Conservation (phyloP, 2,888 invertebrate species). For the Thymelicus sylvestris region DNA sequence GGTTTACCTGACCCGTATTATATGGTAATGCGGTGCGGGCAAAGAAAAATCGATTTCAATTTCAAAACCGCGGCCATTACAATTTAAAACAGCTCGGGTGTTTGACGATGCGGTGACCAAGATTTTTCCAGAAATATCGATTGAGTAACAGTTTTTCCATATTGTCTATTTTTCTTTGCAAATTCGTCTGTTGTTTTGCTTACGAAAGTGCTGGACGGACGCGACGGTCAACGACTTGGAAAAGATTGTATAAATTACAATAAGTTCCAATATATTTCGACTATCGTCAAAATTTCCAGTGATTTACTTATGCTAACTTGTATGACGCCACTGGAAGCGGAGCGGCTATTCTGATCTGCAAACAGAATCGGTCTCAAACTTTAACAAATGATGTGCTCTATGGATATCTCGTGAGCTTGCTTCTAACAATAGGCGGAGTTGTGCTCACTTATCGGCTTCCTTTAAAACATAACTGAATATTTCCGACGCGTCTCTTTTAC, state of each 20-base stretch:
- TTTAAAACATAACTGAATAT: conserved; percentile 1
- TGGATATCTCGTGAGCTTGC: no score
- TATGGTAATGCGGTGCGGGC: conserved; percentile 48
- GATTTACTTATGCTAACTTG: background rate
- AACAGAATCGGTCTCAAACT: no score
- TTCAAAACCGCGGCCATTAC: conserved; percentile 46
- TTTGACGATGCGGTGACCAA: conserved; percentile 28
- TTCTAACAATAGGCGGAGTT: no score
- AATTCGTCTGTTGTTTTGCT: conserved; percentile 7
- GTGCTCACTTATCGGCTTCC: background rate
- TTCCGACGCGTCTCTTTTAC: background rate
- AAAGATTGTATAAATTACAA: background rate
- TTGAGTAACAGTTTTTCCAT: conserved; percentile 5
- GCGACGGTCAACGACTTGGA: background rate
- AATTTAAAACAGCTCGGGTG: conserved; percentile 49
- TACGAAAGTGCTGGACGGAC: background rate
- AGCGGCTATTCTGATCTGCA: no score
- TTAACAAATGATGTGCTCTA: no score
- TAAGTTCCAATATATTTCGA: background rate
- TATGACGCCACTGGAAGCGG: no score
- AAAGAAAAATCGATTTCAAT: conserved; percentile 44
- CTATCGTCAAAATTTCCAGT: background rate
- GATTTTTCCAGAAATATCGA: conserved; percentile 10
- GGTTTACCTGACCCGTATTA: conserved; percentile 51
- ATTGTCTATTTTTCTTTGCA: conserved; percentile 8